phyloP scores from a whole-genome alignment of 2,113 vertebrate genomes.

The Macrotis lagotis region DNA sequence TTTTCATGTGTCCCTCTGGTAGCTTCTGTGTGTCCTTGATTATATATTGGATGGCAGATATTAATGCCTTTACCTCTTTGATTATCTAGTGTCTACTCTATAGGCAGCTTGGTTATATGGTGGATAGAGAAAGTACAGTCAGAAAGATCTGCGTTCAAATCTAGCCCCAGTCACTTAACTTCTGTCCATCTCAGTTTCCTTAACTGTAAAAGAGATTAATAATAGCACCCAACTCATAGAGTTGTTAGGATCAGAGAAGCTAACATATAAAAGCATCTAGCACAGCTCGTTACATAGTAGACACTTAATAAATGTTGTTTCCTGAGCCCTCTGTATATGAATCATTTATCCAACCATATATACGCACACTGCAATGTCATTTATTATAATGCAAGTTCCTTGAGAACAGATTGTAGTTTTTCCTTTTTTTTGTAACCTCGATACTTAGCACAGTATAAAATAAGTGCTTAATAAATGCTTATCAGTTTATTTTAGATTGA shows the following conservation, averaged over 20 bases:
- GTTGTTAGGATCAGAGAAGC: conserved; percentile 18
- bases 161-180: background rate
- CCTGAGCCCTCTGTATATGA: background rate
- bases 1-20: background rate
- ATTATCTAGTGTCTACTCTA: background rate
- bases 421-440: background rate
- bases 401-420: background rate
- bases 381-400: background rate
- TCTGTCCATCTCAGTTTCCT: conserved; percentile 55
- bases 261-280: background rate
- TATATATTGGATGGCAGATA: background rate
- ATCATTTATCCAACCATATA: background rate
- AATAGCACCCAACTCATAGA: background rate
- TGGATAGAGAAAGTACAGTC: background rate
- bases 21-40: background rate
- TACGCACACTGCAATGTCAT: background rate
- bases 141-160: background rate
- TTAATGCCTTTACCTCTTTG: background rate
- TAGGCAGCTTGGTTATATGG: background rate
- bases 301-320: background rate
- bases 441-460: background rate
- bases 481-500: background rate
- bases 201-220: conserved; percentile 38
- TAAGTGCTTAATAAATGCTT: background rate
- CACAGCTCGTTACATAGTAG: background rate